Evolutionary conservation across 2,113 vertebrate genomes (phyloP), one percentile per base, ranked within the genome.

Genomic region (Mormyrus lacerda): DNA sequence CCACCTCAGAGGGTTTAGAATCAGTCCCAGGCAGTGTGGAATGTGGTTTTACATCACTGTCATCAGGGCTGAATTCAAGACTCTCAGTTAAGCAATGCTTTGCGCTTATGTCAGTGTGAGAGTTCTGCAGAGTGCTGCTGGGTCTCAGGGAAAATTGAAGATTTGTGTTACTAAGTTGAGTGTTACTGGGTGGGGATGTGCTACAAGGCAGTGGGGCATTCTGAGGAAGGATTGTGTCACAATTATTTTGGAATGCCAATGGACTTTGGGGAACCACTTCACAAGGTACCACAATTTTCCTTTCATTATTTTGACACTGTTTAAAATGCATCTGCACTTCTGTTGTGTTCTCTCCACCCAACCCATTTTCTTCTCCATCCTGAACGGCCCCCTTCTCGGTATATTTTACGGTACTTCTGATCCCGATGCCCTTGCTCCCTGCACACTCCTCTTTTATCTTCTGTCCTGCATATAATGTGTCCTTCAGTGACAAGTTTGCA

Each of bases 121-220:
- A 93, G 87, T 95, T 95, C 83, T 93, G 93, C 48, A 93, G 93
- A 69, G 93, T 95, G 47, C 93, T 93, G 90, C 94, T 94, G 4
- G 94, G 94, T 91, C 93, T 94, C 55, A 95, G 93, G 8, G 93
- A 92, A 44, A 95, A 93, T 47, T 94, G 94, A 90, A 95, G 89
- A 93, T 93, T 79, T 27, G 93, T 87, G 79, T 94, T 93, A 90
- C 93, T 95, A 90, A 93, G 89, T 85, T 93, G 95, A 13, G 91
- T 92, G 83, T 91, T 94, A 85, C 93, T 94, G 90, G 92, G 92
- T 87, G 95, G 92, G 65, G 93, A 94, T 87, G 90, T 91, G 92
- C 92, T 85, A 51, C 39, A 94, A 88, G 94, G 93, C 15, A 94
- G 95, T 58, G 91, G 73, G 91, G 90, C 93, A 88, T 90, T 93